Percentiles rank a stretch among this genome's conserved stretches.
phyloP scores from a whole-genome alignment of 2,888 invertebrate species.

The Cynaeus angustus region DNA sequence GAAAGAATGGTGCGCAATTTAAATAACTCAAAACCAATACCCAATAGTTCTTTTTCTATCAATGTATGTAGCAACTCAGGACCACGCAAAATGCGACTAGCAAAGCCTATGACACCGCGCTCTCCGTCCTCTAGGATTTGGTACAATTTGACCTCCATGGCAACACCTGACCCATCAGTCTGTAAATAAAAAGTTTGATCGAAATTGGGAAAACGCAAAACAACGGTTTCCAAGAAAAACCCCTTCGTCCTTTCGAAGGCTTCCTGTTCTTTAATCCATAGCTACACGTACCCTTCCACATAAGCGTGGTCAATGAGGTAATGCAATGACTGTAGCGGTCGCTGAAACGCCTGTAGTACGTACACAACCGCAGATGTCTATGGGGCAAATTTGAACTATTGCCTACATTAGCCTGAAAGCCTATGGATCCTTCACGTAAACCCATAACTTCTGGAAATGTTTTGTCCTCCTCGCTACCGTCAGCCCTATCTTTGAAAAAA shows the following conservation, averaged over 20 bases:
- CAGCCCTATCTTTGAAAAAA: too few relatives aligned
- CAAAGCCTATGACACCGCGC: conserved; percentile 46
- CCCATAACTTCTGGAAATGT: too few relatives aligned
- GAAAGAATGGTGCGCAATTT: conserved; percentile 44
- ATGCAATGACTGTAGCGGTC: conserved; percentile 46
- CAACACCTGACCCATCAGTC: conserved; percentile 46
- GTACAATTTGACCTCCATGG: conserved; percentile 47
- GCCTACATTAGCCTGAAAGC: too few relatives aligned
- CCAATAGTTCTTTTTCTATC: conserved; percentile 52
- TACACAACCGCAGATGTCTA: conserved; percentile 52
- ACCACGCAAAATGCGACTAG: conserved; percentile 40
- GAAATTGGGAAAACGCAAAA: conserved; percentile 51
- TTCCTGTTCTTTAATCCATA: conserved; percentile 41
- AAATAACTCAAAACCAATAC: conserved; percentile 43
- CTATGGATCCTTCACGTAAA: too few relatives aligned
- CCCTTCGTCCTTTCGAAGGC: conserved; percentile 47
- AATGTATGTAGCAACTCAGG: conserved; percentile 50
- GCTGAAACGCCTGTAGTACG: conserved; percentile 48
- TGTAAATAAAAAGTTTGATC: conserved; percentile 42
- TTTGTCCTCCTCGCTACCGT: too few relatives aligned
- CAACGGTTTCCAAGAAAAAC: conserved; percentile 42
- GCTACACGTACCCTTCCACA: conserved; percentile 46
- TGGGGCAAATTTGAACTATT: too few relatives aligned
- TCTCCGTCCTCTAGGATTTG: conserved; percentile 40
- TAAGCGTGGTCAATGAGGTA: conserved; percentile 34